Base-by-base conservation (phyloP, 2,888 invertebrate species). In the Eulithis testata region DNA sequence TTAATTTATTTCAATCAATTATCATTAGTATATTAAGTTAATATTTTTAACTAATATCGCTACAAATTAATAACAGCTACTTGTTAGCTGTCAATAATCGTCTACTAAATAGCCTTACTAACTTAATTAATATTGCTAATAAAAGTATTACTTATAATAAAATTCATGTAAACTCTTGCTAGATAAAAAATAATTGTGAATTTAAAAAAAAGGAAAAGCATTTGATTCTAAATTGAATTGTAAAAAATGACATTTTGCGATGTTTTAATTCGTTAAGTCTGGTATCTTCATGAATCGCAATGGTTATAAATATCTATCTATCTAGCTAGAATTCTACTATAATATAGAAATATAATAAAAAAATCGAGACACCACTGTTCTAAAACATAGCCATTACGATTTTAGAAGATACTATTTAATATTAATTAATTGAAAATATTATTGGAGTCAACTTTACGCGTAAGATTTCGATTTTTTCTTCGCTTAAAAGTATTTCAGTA, bases 21-120 rank as follows among this genome's bases (percentile, higher is more conserved):
- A 37, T 47, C 27, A 36, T 2, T 21, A 21, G 1, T 21, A 21
- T 21, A 21, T 21, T 21, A 21, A 1, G 21, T 21, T 2, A 21
- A 21, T 21, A 21, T 21, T 21, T 21, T 60, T 59, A 62, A 49
- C 77, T 81, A 79, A 83, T 83, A 81, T 81, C 84, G 85, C 75
- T 82, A 82, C 81, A 81, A 80, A 69, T 75, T 72, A 71, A 54
- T 47, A 63, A 76, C 83, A 79, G 83, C 81, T 65, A 49, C 49
- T 49, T 21, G 14, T 65, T 67, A 66, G 82, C 83, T 85, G 81
- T 83, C 73, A 77, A 75, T 83, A 81, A 83, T 87, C 81, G 83
- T 88, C 82, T 88, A 88, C 85, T 90, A 89, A 87, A 87, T 92
- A 93, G 93, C 93, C 93, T 93, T 92, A 93, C 87, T 93, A 93